Evolutionary conservation across 2,113 vertebrate species (phyloP).

Genomic region (Lepidothrix coronata): DNA sequence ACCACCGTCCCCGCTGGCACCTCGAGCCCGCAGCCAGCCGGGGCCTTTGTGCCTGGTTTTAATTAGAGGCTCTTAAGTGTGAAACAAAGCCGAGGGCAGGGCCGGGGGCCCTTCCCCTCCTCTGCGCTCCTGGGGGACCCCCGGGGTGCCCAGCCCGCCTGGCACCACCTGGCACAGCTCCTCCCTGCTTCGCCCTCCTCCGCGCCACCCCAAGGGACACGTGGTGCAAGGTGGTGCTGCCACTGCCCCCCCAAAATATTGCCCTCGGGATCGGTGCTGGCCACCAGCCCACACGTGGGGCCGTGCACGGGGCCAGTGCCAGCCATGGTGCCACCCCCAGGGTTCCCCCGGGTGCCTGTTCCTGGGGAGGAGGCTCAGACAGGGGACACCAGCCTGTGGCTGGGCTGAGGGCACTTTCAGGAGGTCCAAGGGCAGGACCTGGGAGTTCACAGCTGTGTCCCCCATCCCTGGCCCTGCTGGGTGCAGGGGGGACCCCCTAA

Average conservation of each 20-base stretch:
- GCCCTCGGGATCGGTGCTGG: background rate
- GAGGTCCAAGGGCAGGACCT: background rate
- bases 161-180: fast-evolving
- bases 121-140: background rate
- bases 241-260: too few species aligned
- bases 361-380: background rate
- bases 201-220: background rate
- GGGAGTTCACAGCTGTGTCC: background rate
- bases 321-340: background rate
- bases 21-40: background rate
- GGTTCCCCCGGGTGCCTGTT: background rate
- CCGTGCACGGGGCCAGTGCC: fast-evolving
- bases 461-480: background rate
- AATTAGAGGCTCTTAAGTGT: slow-evolving; percentile 63
- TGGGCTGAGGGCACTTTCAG: background rate
- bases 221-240: background rate
- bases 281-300: background rate
- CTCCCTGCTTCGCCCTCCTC: background rate
- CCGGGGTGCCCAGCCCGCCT: fast-evolving
- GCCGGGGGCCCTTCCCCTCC: background rate
- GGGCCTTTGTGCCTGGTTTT: slow-evolving; percentile 58
- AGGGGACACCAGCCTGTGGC: background rate
- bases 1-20: background rate
- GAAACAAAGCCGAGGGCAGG: slow-evolving; percentile 50
- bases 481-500: background rate